A percentile compares a stretch with the other conserved stretches of the same genome.
These are phyloP conservation scores for Capromys pilorides DNA, from an alignment of 2,797 vertebrate genomes.

Conservation along the genomic window DNA sequence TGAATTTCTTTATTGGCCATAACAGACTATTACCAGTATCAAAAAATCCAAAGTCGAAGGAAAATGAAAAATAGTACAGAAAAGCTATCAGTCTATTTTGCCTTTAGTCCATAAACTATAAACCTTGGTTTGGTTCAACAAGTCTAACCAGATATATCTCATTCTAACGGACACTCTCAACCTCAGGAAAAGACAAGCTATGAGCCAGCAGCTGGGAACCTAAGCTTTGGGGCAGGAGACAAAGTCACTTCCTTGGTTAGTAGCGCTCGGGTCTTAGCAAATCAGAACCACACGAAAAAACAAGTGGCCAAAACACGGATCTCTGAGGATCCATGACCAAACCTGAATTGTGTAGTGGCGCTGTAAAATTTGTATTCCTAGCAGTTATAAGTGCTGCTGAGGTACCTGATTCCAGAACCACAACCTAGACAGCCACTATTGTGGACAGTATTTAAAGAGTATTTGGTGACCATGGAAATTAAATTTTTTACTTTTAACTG, in stretches of 20 bases:
- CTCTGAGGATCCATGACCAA: not conserved
- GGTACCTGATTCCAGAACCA: not conserved
- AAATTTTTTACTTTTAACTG: slow-evolving; percentile 48
- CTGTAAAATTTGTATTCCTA: not conserved
- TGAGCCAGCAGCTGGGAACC: not conserved
- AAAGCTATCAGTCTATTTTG: not conserved
- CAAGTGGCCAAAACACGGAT: not conserved
- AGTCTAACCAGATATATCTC: not conserved
- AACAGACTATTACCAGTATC: not conserved
- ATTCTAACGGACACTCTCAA: not conserved
- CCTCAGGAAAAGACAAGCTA: not conserved
- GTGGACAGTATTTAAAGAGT: not conserved
- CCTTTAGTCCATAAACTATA: not conserved
- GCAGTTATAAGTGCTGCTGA: not conserved
- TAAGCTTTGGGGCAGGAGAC: not conserved
- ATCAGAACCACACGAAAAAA: not conserved
- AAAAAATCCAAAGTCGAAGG: not conserved
- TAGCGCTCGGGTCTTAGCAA: not conserved
- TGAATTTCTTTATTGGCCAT: not conserved
- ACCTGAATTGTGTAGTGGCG: not conserved
- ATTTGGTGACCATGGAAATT: not conserved
- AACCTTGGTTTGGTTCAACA: not conserved
- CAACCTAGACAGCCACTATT: not conserved
- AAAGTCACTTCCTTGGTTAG: not conserved
- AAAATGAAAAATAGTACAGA: not conserved